Base-by-base conservation (phyloP, 92 coral and sea anemone species). In the Porites cylindrica region DNA sequence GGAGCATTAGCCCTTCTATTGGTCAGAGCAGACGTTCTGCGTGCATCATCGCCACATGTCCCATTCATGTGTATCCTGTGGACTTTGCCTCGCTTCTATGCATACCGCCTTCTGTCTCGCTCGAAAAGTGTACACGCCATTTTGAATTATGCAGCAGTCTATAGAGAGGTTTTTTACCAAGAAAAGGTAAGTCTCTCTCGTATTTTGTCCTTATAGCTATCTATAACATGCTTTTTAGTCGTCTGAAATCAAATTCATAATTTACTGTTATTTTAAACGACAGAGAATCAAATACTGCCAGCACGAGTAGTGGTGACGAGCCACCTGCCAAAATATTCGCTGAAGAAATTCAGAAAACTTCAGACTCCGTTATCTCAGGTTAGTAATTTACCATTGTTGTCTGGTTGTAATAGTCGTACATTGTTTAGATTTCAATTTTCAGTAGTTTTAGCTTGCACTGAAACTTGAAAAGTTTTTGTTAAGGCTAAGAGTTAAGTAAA, bases 51-150 rank as follows among this genome's bases (percentile, higher is more conserved):
- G 77, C 77, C 77, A 72, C 2, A 18, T 72, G 6, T 38, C 77
- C 77, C 58, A 72, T 72, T 72, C 77, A 72, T 72, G 77, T 59
- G 21, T 72, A 72, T 72, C 77, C 60, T 72, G 77, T 72, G 77
- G 77, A 72, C 77, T 72, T 72, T 72, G 77, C 77, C 77, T 43
- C 77, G 77, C 77, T 72, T 72, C 77, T 72, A 43, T 72, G 77
- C 77, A 11, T 14, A 72, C 77, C 58, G 77, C 77, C 77, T 72
- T 72, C 77, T 72, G 60, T 72, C 77, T 72, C 77, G 77, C 77
- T 72, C 77, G 77, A 72, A 72, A 72, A 72, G 77, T 72, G 77
- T 72, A 72, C 77, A 72, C 77, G 77, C 77, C 77, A 72, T 72
- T 72, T 71, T 29, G 76, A 71, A 71, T 71, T n/a, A 71, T 71